Evolutionary conservation across 2,113 vertebrate genomes (phyloP).

Genomic region (Vicugna pacos): DNA sequence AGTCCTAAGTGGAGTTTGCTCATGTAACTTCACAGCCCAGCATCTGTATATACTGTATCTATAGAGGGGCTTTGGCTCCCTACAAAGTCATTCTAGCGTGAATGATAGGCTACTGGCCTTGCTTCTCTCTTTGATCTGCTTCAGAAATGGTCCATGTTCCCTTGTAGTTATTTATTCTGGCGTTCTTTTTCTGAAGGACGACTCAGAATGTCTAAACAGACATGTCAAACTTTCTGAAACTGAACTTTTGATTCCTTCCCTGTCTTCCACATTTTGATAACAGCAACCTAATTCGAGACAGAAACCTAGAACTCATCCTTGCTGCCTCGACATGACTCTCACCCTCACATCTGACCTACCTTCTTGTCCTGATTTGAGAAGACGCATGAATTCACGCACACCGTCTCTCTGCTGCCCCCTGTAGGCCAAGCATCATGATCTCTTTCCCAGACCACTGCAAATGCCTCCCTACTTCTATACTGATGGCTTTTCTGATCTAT

Average conservation of each 20-base stretch:
- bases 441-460: background rate
- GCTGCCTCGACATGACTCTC: background rate
- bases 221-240: background rate
- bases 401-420: background rate
- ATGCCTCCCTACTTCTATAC: background rate
- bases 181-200: background rate
- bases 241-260: conserved; percentile 12
- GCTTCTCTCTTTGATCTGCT: background rate
- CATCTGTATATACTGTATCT: background rate
- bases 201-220: background rate
- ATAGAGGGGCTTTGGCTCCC: background rate
- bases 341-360: background rate
- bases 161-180: background rate
- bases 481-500: background rate
- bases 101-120: background rate
- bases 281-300: background rate
- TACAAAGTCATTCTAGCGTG: background rate
- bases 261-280: background rate
- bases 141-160: background rate
- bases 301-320: background rate
- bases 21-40: background rate
- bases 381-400: background rate
- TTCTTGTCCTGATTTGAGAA: background rate
- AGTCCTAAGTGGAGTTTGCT: background rate
- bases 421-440: background rate